These are phyloP conservation scores for Colistium nudipinnis DNA, from an alignment of 2,113 vertebrate genomes.

Conservation along the genomic window DNA sequence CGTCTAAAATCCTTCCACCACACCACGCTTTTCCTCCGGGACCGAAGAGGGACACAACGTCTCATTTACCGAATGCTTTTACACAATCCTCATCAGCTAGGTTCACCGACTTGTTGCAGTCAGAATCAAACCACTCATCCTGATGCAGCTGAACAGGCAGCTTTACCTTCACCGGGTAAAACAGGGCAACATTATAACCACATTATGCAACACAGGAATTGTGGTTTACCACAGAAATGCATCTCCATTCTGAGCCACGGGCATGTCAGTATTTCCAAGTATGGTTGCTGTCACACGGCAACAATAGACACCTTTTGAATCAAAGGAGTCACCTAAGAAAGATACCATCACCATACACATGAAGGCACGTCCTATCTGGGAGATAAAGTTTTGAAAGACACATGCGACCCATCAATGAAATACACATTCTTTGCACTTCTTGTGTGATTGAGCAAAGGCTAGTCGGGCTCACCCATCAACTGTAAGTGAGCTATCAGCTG, in stretches of 20 bases:
- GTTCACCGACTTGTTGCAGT: not conserved
- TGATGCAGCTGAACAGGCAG: not conserved
- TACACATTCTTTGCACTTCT: not conserved
- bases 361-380: not conserved
- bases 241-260: conserved; percentile 6
- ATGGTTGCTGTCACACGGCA: not conserved
- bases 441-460: not conserved
- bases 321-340: not conserved
- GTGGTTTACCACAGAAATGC: not conserved
- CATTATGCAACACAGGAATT: not conserved
- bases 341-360: not conserved
- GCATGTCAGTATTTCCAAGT: conserved; percentile 1
- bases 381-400: not conserved
- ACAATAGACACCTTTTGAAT: not conserved
- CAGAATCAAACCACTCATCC: conserved; percentile 9
- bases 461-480: not conserved
- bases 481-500: not conserved
- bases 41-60: not conserved
- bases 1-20: conserved; percentile 12
- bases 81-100: conserved; percentile 7
- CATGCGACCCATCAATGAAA: not conserved
- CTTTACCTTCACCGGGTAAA: not conserved
- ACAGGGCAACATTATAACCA: not conserved
- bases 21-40: not conserved
- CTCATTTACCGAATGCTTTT: not conserved